phyloP scores from a whole-genome alignment of 2,113 vertebrate species.

The Rattus norvegicus region DNA sequence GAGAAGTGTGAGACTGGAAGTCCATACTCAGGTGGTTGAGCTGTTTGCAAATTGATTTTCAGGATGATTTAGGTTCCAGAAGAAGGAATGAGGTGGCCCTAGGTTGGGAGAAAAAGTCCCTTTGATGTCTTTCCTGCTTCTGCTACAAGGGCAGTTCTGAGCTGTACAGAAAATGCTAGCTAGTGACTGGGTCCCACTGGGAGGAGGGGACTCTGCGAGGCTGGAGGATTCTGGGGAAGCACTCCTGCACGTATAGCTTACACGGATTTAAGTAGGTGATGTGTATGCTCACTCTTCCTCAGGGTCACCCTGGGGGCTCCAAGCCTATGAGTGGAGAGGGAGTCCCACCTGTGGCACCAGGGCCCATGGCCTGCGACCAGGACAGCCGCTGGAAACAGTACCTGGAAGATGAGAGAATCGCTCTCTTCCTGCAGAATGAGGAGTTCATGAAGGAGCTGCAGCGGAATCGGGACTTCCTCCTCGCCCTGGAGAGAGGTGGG shows the following conservation, averaged over 20 bases:
- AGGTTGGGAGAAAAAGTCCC: neutral
- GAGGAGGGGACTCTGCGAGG: neutral
- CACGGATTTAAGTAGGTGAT: neutral
- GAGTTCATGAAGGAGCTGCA: slow-evolving; percentile 99
- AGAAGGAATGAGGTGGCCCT: neutral
- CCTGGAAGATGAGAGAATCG: slow-evolving; percentile 96
- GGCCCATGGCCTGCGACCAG: slow-evolving; percentile 86
- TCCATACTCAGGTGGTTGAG: fast-evolving
- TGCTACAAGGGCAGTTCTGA: neutral
- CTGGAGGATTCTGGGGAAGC: neutral
- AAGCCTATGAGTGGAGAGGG: slow-evolving; percentile 65
- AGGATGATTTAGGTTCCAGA: neutral
- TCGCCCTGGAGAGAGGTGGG: slow-evolving; percentile 96
- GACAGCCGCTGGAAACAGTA: slow-evolving; percentile 97
- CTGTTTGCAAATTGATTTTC: neutral
- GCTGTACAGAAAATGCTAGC: neutral
- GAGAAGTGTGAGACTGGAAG: neutral
- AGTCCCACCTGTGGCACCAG: fast-evolving
- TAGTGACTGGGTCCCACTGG: neutral
- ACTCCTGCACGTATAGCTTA: fast-evolving
- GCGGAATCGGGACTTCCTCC: slow-evolving; percentile 96
- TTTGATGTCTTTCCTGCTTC: neutral
- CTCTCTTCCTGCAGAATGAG: slow-evolving; percentile 97
- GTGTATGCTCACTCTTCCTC: neutral
- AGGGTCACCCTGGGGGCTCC: slow-evolving; percentile 59